Percentiles rank a stretch among this genome's conserved stretches.
phyloP scores from a whole-genome alignment of 2,113 vertebrate genomes.

The Mobula birostris region DNA sequence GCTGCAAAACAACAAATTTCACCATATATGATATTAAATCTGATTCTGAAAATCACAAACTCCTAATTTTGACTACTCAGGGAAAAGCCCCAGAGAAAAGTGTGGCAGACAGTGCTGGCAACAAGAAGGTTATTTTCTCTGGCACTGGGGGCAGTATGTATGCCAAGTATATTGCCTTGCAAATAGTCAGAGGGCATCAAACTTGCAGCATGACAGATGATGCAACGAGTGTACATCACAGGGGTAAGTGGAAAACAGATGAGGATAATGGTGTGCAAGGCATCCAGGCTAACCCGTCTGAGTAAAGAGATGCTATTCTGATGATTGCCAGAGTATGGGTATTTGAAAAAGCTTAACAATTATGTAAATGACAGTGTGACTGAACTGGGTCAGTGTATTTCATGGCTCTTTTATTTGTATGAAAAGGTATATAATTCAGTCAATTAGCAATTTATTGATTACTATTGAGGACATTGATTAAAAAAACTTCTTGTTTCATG shows the following conservation, averaged over 20 bases:
- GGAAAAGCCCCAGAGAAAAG: background rate
- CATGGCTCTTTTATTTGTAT: background rate
- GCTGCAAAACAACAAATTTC: too few relatives aligned
- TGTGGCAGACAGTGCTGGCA: background rate
- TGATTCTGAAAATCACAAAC: background rate
- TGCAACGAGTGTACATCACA: background rate
- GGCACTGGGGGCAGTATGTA: background rate
- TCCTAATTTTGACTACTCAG: too few relatives aligned
- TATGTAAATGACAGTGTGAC: background rate
- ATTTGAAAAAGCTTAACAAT: background rate
- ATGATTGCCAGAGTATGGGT: background rate
- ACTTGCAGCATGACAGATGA: background rate
- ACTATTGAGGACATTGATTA: background rate
- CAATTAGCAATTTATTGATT: background rate
- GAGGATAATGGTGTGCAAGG: conserved; percentile 9
- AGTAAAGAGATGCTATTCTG: background rate
- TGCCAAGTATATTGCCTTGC: background rate
- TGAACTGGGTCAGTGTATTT: background rate
- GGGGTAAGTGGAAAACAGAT: background rate
- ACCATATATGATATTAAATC: too few relatives aligned
- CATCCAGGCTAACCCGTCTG: background rate
- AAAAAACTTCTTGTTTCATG: background rate
- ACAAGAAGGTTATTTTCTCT: background rate
- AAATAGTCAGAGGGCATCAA: background rate
- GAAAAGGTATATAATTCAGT: background rate